Evolutionary conservation across 2,113 vertebrate species (phyloP).

Genomic region (Myrmecobius fasciatus): DNA sequence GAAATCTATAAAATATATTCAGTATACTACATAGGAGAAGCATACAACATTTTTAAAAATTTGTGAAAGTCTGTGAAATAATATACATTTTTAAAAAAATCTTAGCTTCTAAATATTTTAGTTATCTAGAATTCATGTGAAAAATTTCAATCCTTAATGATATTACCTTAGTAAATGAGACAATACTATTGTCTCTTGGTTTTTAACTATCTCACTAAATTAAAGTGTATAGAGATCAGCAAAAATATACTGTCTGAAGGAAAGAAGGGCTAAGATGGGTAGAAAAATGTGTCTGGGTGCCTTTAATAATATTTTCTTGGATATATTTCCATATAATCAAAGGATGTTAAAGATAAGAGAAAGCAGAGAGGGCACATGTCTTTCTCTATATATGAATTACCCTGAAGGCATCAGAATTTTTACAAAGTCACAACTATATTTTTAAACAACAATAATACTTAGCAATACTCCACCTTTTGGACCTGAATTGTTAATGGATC

Average conservation of each 20-base stretch:
- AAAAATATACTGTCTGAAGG: neutral
- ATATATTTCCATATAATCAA: neutral
- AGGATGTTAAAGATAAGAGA: neutral
- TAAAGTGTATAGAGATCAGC: neutral
- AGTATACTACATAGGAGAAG: neutral
- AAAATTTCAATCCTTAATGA: neutral
- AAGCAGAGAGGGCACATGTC: neutral
- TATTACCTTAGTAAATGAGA: neutral
- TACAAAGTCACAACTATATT: neutral
- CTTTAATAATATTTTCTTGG: neutral
- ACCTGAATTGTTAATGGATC: neutral
- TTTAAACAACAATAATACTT: neutral
- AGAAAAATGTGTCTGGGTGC: neutral
- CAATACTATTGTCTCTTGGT: neutral
- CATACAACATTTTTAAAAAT: neutral
- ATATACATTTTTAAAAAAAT: neutral
- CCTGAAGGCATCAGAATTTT: neutral
- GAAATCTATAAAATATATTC: neutral
- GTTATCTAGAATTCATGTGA: neutral
- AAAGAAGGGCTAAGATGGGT: neutral
- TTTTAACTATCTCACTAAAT: neutral
- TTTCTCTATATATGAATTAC: neutral
- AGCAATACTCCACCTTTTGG: neutral
- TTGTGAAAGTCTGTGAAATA: neutral
- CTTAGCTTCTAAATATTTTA: neutral